Conservation (phyloP, 1,140 invertebrate species). For the Cyrtorhinus lividipennis region DNA sequence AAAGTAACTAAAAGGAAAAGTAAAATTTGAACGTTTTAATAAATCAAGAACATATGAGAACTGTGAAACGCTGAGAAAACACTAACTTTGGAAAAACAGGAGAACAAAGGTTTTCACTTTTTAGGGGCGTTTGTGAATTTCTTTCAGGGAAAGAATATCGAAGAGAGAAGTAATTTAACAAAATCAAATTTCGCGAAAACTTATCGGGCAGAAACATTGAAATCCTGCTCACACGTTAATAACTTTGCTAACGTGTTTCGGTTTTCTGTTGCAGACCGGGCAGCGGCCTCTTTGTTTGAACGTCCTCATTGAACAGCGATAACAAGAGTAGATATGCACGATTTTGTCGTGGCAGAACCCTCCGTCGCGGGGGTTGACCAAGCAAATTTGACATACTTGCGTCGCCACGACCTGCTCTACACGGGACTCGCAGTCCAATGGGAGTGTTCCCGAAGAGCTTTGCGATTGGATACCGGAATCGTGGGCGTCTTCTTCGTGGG, state of each 20-base stretch:
- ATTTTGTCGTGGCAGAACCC: slow-evolving; percentile 17
- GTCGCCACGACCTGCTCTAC: background rate
- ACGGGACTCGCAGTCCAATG: background rate
- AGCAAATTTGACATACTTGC: slow-evolving; percentile 15
- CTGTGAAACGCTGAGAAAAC: no score
- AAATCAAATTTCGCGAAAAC: no score
- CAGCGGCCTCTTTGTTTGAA: slow-evolving; percentile 17
- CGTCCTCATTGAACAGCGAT: slow-evolving; percentile 15
- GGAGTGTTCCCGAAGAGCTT: background rate
- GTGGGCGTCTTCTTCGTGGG: background rate
- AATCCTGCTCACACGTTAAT: slow-evolving; percentile 3
- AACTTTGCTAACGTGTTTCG: slow-evolving; percentile 8
- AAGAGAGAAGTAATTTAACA: no score
- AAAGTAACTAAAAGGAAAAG: no score
- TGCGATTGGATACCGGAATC: background rate
- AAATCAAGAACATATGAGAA: no score
- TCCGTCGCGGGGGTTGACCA: slow-evolving; percentile 13
- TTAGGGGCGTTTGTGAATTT: no score
- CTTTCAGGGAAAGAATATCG: no score
- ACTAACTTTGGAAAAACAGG: no score
- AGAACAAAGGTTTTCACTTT: no score
- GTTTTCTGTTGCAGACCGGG: slow-evolving; percentile 15
- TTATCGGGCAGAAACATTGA: no score
- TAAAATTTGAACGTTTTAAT: no score
- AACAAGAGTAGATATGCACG: slow-evolving; percentile 16